These are phyloP conservation scores for Plagiodera versicolora DNA, from an alignment of 2,888 invertebrate species.

Conservation along the genomic window DNA sequence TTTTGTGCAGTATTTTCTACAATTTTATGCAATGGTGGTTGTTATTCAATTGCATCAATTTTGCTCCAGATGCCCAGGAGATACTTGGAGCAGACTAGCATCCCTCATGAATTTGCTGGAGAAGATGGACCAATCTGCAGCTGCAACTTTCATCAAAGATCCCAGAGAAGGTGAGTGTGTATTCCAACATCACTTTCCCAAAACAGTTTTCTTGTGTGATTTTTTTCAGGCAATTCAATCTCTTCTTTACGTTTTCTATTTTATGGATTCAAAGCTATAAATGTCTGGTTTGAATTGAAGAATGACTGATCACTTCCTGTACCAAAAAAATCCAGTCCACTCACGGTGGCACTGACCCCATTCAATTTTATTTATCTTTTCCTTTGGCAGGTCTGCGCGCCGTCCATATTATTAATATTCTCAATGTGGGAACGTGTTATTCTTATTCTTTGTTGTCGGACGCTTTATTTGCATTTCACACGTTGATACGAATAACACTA, in stretches of 20 bases:
- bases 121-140: slow-evolving; percentile 63
- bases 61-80: slow-evolving; percentile 64
- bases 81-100: slow-evolving; percentile 79
- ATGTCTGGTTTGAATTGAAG: not conserved
- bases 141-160: slow-evolving; percentile 43
- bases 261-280: too few species aligned
- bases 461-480: slow-evolving; percentile 24
- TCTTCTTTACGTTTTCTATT: not conserved
- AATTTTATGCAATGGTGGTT: too few species aligned
- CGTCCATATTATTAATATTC: slow-evolving; percentile 1
- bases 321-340: not conserved
- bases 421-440: slow-evolving; percentile 19
- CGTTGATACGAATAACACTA: slow-evolving; percentile 12
- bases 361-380: not conserved
- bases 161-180: slow-evolving; percentile 58
- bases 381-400: not conserved
- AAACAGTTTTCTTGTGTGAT: too few species aligned
- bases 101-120: slow-evolving; percentile 76
- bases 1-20: too few species aligned
- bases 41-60: slow-evolving; percentile 17
- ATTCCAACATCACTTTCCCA: too few species aligned
- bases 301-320: not conserved
- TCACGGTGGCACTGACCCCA: not conserved
- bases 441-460: slow-evolving; percentile 4
- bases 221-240: too few species aligned